These are phyloP conservation scores for Orgyia antiqua DNA, from an alignment of 2,888 invertebrate species.

Conservation along the genomic window DNA sequence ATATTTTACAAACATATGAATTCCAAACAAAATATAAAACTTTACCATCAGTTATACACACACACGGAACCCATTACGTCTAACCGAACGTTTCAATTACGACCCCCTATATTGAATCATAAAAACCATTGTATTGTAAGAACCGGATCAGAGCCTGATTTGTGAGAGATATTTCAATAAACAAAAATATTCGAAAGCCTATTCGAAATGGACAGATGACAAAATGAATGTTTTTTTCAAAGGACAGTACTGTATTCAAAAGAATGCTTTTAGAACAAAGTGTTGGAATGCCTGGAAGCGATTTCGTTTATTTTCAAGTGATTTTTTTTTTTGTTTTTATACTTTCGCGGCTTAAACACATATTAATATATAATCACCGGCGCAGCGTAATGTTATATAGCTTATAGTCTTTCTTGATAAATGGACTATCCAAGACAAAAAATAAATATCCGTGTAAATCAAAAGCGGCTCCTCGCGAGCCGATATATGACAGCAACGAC, in stretches of 20 bases:
- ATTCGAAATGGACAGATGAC: conserved; percentile 7
- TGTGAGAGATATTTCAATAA: conserved; percentile 24
- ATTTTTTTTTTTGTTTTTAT: no score
- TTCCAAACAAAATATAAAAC: conserved; percentile 19
- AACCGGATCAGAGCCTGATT: conserved; percentile 21
- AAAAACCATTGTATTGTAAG: conserved; percentile 23
- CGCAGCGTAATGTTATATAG: no score
- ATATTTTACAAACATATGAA: no score
- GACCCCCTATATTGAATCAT: conserved; percentile 21
- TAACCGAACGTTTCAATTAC: conserved; percentile 19
- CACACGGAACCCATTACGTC: conserved; percentile 18
- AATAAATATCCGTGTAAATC: no score
- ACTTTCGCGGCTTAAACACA: no score
- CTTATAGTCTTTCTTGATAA: no score
- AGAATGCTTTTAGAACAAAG: conserved; percentile 3
- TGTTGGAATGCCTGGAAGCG: no score
- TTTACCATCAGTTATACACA: conserved; percentile 19
- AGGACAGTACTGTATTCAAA: conserved; percentile 15
- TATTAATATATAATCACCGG: no score
- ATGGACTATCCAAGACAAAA: no score
- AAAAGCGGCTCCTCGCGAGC: no score
- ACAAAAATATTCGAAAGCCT: conserved; percentile 17
- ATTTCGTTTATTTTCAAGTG: no score
- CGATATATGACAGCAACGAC: no score
- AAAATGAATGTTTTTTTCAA: conserved; percentile 20